A percentile compares a stretch with the other conserved stretches of the same genome.
Evolutionary conservation across 2,797 vertebrate species (phyloP).

Genomic region (Centroberyx gerrardi): DNA sequence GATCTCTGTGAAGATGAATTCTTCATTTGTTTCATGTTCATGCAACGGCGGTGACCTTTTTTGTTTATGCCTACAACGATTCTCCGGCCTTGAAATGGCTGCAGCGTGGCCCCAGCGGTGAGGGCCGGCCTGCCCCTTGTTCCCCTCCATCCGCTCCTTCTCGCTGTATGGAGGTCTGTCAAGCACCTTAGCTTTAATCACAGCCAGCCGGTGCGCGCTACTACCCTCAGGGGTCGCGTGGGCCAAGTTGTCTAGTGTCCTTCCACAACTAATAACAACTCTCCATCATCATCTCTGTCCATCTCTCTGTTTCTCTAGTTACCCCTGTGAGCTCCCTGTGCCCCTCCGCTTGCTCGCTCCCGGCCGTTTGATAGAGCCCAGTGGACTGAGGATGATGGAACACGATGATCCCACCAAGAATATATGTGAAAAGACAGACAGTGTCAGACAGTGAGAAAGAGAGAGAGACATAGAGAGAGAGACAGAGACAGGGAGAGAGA

Average conservation of each 20-base stretch:
- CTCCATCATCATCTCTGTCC: conserved; percentile 82
- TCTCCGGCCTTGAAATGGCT: conserved; percentile 1
- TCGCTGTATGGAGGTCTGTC: conserved; percentile 64
- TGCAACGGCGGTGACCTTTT: conserved; percentile 36
- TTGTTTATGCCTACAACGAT: conserved; percentile 20
- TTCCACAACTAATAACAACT: conserved; percentile 82
- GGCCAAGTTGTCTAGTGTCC: conserved; percentile 76
- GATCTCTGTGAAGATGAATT: conserved; percentile 17
- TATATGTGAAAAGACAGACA: conserved; percentile 66
- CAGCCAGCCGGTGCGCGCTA: conserved; percentile 65
- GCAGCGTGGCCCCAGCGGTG: conserved; percentile 30
- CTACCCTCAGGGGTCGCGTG: conserved; percentile 63
- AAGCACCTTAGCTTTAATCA: conserved; percentile 78
- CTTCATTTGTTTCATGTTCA: conserved; percentile 40
- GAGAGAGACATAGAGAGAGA: conserved; percentile 15
- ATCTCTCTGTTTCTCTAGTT: conserved; percentile 66
- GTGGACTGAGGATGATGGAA: conserved; percentile 65
- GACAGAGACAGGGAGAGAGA: conserved; percentile 31
- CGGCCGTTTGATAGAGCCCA: conserved; percentile 63
- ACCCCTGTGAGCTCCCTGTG: conserved; percentile 56
- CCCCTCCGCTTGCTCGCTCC: conserved; percentile 53
- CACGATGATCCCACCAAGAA: conserved; percentile 58
- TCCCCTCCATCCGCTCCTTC: conserved; percentile 32
- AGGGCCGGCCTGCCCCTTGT: conserved; percentile 34
- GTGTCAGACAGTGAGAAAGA: conserved; percentile 55